phyloP scores from a whole-genome alignment of 1,140 invertebrate genomes.

The Centruroides sculpturatus region DNA sequence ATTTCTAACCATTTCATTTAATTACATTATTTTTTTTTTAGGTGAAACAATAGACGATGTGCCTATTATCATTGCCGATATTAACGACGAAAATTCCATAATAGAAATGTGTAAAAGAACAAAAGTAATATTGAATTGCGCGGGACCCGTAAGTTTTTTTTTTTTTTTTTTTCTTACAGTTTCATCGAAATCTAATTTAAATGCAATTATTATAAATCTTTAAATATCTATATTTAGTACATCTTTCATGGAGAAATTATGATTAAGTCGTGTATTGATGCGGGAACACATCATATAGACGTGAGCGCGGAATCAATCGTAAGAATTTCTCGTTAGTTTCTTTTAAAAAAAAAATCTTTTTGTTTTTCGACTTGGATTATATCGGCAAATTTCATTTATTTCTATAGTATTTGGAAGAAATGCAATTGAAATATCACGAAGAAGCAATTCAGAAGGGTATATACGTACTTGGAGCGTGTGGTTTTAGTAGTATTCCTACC shows the following conservation, averaged over 20 bases:
- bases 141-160: conserved; percentile 33
- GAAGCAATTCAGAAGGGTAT: conserved; percentile 59
- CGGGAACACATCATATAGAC: conserved; percentile 72
- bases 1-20: no score
- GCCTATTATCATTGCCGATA: conserved; percentile 58
- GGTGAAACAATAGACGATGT: conserved; percentile 17
- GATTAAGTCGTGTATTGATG: conserved; percentile 69
- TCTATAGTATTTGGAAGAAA: conserved; percentile 54
- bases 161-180: no score
- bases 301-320: conserved; percentile 78
- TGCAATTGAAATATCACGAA: conserved; percentile 64
- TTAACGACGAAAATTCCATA: conserved; percentile 52
- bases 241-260: conserved; percentile 78
- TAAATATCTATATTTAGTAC: conserved; percentile 35
- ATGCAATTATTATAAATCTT: not conserved
- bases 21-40: no score
- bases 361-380: not conserved
- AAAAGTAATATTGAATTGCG: conserved; percentile 66
- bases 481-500: conserved; percentile 70
- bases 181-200: no score
- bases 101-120: conserved; percentile 55
- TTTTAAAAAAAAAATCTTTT: no score
- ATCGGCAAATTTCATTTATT: not conserved
- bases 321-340: not conserved
- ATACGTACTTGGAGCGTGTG: conserved; percentile 76